Evolutionary conservation across 2,888 invertebrate genomes (phyloP), one percentile per base, ranked within the genome.

Genomic region (Caenorhabditis sp.): DNA sequence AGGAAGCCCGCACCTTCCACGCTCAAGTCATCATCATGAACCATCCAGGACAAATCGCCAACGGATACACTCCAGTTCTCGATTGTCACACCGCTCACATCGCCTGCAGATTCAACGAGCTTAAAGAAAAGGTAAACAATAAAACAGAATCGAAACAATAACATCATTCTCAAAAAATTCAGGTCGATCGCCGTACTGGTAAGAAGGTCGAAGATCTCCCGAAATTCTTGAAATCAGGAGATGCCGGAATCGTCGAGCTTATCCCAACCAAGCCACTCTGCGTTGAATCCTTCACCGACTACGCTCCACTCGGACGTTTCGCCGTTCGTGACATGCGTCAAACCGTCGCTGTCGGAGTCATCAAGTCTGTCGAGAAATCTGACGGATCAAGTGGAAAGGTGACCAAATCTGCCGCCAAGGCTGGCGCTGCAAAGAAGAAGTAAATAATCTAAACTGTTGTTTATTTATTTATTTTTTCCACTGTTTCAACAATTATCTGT

Each of bases 61-160:
- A 95, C 89, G 99, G 99, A 80, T 99, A 99, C 91, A 95, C 97
- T 78, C 99, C 99, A 77, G 99, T 99, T 83, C 91, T 99, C 90
- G 99, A 99, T 93, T 99, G 99, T 90, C 97, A 99, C 93, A 99
- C 99, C 76, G 97, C 97, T 88, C 99, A 99, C 91, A 99, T 99
- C 91, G 97, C 97, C 88, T 99, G 99, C 92, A 99, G 97, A 91
- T 99, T 99, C 91, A 92, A 93, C 66, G 96, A 97, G 91, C 95
- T 99, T 90, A 94, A 95, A 91, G 95, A 97, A 90, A 97, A 99
- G 91, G 78, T 78, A 63, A n/a, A n/a, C n/a, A n/a, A 49, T 21
- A 23, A 54, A 24, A 12, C 36, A 51, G 19, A 19, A 19, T 4
- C 8, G 21, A 31, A 12, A 58, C 1, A 14, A 19, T 8, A 72